Conservation (phyloP, 2,888 invertebrate species). For the Thumatha senex region DNA sequence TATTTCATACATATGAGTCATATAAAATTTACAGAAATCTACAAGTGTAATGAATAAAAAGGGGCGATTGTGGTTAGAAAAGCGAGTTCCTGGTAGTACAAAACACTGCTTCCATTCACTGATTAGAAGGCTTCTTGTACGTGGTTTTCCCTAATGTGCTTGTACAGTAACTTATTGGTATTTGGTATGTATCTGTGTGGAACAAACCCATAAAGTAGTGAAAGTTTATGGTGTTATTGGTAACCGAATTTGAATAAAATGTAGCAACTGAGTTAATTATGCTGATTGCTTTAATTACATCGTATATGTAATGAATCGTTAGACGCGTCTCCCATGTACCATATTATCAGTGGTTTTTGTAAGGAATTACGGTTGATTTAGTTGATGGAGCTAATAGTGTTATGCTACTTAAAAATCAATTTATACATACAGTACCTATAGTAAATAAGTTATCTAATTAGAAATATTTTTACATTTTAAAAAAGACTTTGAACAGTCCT, state of each 20-base stretch:
- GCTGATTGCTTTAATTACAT: conserved; percentile 36
- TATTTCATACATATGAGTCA: too few species aligned
- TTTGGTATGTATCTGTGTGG: conserved; percentile 19
- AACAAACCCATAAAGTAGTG: conserved; percentile 27
- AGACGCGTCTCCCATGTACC: conserved; percentile 5
- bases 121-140: too few species aligned
- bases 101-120: too few species aligned
- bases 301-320: conserved; percentile 29
- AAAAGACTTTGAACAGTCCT: too few species aligned
- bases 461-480: too few species aligned
- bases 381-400: background rate
- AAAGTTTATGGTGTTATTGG: conserved; percentile 33
- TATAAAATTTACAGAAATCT: too few species aligned
- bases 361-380: background rate
- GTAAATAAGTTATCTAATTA: too few species aligned
- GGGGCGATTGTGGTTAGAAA: too few species aligned
- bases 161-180: conserved; percentile 19
- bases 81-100: too few species aligned
- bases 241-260: conserved; percentile 30
- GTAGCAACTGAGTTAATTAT: conserved; percentile 25
- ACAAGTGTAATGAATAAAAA: too few species aligned
- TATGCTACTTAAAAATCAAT: background rate
- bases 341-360: conserved; percentile 1
- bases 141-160: background rate
- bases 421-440: background rate